A percentile compares a stretch with the other conserved stretches of the same genome.
Evolutionary conservation across 2,888 invertebrate species (phyloP).

Genomic region (Drosophila borborema): DNA sequence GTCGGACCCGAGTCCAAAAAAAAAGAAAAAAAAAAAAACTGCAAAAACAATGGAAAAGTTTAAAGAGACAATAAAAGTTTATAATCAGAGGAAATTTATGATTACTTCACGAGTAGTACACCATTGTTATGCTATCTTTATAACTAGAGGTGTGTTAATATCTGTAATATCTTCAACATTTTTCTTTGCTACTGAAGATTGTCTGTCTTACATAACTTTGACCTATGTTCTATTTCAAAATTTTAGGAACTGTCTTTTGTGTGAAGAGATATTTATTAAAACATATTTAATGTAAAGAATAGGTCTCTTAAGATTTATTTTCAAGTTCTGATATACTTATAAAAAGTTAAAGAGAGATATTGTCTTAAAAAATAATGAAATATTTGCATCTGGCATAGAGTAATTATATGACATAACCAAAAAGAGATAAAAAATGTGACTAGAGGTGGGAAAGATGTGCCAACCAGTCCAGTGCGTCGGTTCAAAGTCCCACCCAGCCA

Average conservation of each 20-base stretch:
- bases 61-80: constrained; percentile 15
- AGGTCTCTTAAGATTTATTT: no score
- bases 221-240: neutral
- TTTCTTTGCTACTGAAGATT: neutral
- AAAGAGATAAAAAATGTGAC: constrained; percentile 1
- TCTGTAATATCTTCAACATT: neutral
- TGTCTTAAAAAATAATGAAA: neutral
- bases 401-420: constrained; percentile 21
- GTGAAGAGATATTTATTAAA: no score
- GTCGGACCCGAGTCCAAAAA: constrained; percentile 33
- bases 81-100: constrained; percentile 6
- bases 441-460: neutral
- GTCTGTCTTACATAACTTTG: neutral
- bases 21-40: constrained; percentile 1
- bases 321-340: no score
- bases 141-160: neutral
- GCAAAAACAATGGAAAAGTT: constrained; percentile 58
- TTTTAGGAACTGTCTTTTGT: neutral
- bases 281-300: no score
- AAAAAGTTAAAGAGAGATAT: neutral
- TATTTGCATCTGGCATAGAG: neutral
- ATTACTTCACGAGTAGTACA: neutral
- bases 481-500: constrained; percentile 49
- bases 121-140: neutral
- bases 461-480: constrained; percentile 48